A percentile compares a stretch with the other conserved stretches of the same genome.
phyloP scores from a whole-genome alignment of 2,888 invertebrate genomes.

The Leucophenga maculata region DNA sequence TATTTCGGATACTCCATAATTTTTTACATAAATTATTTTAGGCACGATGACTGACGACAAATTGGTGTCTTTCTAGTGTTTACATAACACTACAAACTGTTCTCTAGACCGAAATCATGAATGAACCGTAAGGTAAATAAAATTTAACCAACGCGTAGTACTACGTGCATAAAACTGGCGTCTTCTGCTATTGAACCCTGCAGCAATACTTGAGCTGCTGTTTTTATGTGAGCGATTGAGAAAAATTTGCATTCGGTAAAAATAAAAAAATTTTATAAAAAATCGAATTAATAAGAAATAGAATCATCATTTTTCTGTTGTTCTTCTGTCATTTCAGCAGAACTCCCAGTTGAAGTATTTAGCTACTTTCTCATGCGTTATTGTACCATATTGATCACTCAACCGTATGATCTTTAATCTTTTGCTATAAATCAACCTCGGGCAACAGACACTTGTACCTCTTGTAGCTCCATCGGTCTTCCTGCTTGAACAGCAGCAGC shows the following conservation, averaged over 20 bases:
- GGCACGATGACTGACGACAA: conserved; percentile 30
- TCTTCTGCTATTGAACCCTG: conserved; percentile 33
- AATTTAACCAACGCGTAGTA: background rate
- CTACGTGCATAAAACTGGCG: conserved; percentile 10
- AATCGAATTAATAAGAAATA: conserved; percentile 11
- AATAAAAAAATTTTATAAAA: background rate
- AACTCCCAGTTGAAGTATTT: background rate
- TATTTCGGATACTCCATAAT: conserved; percentile 34
- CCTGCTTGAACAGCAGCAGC: conserved; percentile 2
- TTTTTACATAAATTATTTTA: conserved; percentile 52
- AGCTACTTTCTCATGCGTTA: conserved; percentile 11
- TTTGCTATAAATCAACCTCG: background rate
- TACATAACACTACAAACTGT: conserved; percentile 57
- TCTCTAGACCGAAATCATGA: conserved; percentile 43
- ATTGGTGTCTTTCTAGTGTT: conserved; percentile 46
- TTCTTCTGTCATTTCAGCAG: background rate
- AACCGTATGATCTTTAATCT: background rate
- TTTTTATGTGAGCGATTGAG: background rate
- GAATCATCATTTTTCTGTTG: background rate
- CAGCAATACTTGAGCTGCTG: conserved; percentile 5
- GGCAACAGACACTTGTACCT: conserved; percentile 15
- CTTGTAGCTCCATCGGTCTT: background rate
- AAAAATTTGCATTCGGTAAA: conserved; percentile 13
- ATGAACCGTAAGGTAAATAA: conserved; percentile 63
- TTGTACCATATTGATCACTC: background rate